These are phyloP conservation scores for Tokudaia tokunoshimensis DNA, from an alignment of 2,797 vertebrate genomes.

Conservation along the genomic window DNA sequence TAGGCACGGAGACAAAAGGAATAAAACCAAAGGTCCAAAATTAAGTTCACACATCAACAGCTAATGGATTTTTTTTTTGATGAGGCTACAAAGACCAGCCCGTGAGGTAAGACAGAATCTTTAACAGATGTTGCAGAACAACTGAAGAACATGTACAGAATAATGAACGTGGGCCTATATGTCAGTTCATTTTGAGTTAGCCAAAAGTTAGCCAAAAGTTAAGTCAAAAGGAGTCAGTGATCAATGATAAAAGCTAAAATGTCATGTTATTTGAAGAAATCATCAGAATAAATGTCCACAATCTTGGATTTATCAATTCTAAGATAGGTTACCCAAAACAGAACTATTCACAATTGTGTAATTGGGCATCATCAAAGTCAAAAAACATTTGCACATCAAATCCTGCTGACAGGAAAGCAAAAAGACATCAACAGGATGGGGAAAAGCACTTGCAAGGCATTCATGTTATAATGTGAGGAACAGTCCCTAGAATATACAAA, in stretches of 20 bases:
- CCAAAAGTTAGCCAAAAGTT: background rate
- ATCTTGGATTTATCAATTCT: background rate
- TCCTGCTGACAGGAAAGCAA: background rate
- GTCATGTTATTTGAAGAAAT: background rate
- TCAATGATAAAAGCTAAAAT: background rate
- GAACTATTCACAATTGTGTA: background rate
- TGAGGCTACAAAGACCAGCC: background rate
- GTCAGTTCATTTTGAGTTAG: background rate
- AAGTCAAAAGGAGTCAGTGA: background rate
- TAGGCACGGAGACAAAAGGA: background rate
- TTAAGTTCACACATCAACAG: background rate
- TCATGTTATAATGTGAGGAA: background rate
- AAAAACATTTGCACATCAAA: background rate
- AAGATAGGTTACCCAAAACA: background rate
- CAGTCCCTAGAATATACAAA: background rate
- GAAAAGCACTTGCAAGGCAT: background rate
- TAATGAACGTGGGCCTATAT: background rate
- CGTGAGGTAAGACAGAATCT: background rate
- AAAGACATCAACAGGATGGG: background rate
- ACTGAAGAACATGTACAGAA: background rate
- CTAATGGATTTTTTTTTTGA: background rate
- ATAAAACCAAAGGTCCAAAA: background rate
- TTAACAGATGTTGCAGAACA: background rate
- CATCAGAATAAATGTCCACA: background rate
- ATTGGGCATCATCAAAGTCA: background rate